These are phyloP conservation scores for Timema cristinae DNA, from an alignment of 2,888 invertebrate species.

Conservation along the genomic window DNA sequence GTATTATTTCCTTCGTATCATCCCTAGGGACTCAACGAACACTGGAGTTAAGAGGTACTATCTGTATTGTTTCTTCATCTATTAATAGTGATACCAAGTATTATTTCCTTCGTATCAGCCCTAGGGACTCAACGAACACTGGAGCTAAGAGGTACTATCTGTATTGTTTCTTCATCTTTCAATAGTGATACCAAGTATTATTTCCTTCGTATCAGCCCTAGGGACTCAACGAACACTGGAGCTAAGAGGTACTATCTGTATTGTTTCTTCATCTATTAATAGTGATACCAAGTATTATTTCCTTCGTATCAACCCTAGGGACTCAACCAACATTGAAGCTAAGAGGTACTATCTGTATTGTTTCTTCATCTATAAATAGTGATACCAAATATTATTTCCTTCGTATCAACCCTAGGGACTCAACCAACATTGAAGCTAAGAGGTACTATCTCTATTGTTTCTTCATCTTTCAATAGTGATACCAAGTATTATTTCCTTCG, in stretches of 20 bases:
- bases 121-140: not conserved
- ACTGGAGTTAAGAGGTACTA: too few relatives aligned
- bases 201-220: too few relatives aligned
- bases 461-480: not conserved
- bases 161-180: not conserved
- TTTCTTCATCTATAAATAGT: not conserved
- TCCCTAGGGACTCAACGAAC: too few relatives aligned
- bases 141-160: not conserved
- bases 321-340: not conserved
- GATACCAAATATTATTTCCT: not conserved
- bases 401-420: too few relatives aligned
- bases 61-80: too few relatives aligned
- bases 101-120: not conserved
- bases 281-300: slow-evolving; percentile 3
- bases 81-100: not conserved
- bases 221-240: too few relatives aligned
- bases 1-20: not conserved
- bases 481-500: slow-evolving; percentile 8
- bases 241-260: too few relatives aligned
- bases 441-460: too few relatives aligned
- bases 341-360: not conserved
- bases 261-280: not conserved
- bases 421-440: too few relatives aligned
- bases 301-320: not conserved
- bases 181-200: not conserved